These are phyloP conservation scores for Rhinolophus ferrumequinum DNA, from an alignment of 2,113 vertebrate genomes.

Conservation along the genomic window DNA sequence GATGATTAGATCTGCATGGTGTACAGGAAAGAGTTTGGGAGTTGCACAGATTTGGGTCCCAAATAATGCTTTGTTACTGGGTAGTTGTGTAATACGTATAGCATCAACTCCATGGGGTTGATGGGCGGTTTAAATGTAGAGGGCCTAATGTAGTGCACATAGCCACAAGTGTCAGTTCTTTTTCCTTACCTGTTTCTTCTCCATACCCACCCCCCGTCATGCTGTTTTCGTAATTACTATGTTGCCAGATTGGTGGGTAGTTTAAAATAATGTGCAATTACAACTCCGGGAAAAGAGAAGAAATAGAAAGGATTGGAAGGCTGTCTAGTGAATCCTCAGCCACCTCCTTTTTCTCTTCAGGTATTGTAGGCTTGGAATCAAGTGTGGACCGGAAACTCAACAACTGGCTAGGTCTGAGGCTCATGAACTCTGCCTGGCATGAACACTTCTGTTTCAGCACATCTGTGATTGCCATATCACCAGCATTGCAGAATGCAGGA, in stretches of 20 bases:
- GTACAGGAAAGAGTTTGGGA: not conserved
- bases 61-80: not conserved
- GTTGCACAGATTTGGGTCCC: not conserved
- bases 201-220: accelerated
- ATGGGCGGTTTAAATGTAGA: not conserved
- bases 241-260: not conserved
- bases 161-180: not conserved
- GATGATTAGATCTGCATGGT: not conserved
- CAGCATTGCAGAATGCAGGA: conserved; percentile 83
- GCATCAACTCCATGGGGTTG: too few species aligned
- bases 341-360: not conserved
- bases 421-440: conserved; percentile 67
- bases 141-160: not conserved
- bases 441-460: conserved; percentile 82
- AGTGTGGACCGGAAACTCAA: conserved; percentile 68
- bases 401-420: conserved; percentile 41
- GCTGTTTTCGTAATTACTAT: not conserved
- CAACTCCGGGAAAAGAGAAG: not conserved
- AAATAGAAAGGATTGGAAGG: not conserved
- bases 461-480: conserved; percentile 84
- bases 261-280: not conserved
- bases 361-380: not conserved
- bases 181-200: not conserved
- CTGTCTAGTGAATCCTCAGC: not conserved
- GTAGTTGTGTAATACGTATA: not conserved